Base-by-base conservation (phyloP, 2,113 vertebrate species). In the Ia io region DNA sequence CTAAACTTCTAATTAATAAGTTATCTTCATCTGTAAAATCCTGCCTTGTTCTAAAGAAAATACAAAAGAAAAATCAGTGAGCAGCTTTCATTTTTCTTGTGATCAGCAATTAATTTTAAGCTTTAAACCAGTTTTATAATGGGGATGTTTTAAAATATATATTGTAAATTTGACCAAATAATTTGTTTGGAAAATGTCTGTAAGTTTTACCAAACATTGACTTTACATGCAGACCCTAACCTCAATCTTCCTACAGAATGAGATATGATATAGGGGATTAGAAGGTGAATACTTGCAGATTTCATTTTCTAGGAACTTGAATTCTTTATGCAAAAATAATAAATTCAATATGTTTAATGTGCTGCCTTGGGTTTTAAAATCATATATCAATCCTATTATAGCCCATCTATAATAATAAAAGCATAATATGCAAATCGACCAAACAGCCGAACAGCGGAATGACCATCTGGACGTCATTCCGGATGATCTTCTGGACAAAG, bases 241-340 rank as follows among this genome's bases (percentile, higher is more conserved):
- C 28, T 88, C 74, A 44, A 16, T 67, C 49, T 79, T 84, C 63
- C 56, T 59, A 59, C 22, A 59, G 96, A 97, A 88, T 35, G 44
- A 85, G 85, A 93, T 96, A 92, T 90, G 14, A 18, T 93, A 93
- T 51, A 97, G 97, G 93, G 88, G 98, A 98, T 97, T 97, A 84
- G 96, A 98, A 96, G 97, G 94, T 93, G 98, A 98, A 99, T 99
- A 99, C 99, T 99, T 99, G 99, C 99, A 99, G 98, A 98, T 98
- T 98, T 98, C 98, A 98, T 98, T 99, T 98, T 99, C 98, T 98
- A 99, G 98, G 97, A 99, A 98, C 98, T 98, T 95, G 37, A 98
- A 96, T 98, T 99, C 99, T 98, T 70, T 88, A 61, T 10, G 20
- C n/a, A 90, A 35, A 88, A 91, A 77, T 23, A 22, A 30, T 74